Evolutionary conservation across 2,797 vertebrate genomes (phyloP).

Genomic region (Anabas testudineus): DNA sequence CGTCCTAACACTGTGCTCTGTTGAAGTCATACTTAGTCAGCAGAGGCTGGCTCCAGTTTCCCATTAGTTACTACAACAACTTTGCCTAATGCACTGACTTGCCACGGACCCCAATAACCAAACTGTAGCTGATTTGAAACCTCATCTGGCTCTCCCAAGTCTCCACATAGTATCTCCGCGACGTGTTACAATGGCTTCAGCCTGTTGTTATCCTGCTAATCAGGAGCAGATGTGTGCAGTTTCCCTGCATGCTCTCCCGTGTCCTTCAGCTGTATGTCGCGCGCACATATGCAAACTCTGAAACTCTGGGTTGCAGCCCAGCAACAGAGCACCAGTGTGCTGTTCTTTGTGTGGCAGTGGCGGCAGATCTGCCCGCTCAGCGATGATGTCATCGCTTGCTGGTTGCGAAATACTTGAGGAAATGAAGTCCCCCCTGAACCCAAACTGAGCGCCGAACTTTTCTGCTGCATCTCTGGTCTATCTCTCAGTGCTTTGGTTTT

Average conservation of each 20-base stretch:
- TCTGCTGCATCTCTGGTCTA: conserved; percentile 1
- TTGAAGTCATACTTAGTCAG: neutral
- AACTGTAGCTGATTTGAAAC: conserved; percentile 39
- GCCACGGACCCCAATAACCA: conserved; percentile 9
- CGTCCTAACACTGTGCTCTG: conserved; percentile 1
- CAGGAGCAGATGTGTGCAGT: conserved; percentile 68
- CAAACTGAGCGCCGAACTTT: conserved; percentile 15
- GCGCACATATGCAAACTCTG: conserved; percentile 24
- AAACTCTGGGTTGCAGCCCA: conserved; percentile 8
- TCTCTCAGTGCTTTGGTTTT: conserved; percentile 4
- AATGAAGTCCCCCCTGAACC: conserved; percentile 62
- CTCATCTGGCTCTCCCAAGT: conserved; percentile 37
- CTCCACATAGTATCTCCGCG: conserved; percentile 38
- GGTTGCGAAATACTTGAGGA: conserved; percentile 71
- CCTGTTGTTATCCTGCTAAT: conserved; percentile 72
- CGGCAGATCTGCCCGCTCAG: conserved; percentile 20
- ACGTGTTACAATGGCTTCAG: conserved; percentile 32
- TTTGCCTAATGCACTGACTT: conserved; percentile 29
- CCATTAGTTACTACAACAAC: conserved; percentile 29
- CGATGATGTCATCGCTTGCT: conserved; percentile 62
- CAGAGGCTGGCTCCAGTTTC: conserved; percentile 22
- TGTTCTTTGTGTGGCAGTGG: conserved; percentile 39
- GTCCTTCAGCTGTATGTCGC: conserved; percentile 35
- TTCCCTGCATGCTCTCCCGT: conserved; percentile 39
- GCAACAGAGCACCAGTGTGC: conserved; percentile 40